A percentile compares a stretch with the other conserved stretches of the same genome.
Conservation (phyloP, 2,113 vertebrate species). For the Eurypyga helias region DNA sequence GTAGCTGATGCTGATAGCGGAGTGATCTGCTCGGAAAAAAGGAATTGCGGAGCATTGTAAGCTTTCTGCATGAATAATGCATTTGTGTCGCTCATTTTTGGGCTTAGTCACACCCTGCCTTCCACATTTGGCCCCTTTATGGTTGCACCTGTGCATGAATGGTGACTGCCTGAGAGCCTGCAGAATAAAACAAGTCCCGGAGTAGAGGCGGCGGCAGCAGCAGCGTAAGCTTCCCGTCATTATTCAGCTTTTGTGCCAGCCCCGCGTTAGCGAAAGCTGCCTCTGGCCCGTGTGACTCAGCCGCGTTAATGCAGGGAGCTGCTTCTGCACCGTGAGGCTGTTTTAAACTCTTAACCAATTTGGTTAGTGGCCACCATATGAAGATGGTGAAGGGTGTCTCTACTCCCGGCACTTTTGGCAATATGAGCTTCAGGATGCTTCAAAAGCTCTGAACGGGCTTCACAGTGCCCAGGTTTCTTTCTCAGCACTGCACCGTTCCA, state of each 20-base stretch:
- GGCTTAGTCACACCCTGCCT: constrained; percentile 66
- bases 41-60: constrained; percentile 8
- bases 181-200: not conserved
- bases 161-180: constrained; percentile 29
- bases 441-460: not conserved
- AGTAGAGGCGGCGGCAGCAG: constrained; percentile 10
- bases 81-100: constrained; percentile 52
- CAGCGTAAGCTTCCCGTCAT: not conserved
- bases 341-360: not conserved
- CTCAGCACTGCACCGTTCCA: not conserved
- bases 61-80: constrained; percentile 55
- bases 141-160: constrained; percentile 64
- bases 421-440: not conserved
- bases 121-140: constrained; percentile 59
- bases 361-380: rapidly evolving
- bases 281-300: constrained; percentile 17
- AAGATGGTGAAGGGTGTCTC: not conserved
- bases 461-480: not conserved
- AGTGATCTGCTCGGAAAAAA: constrained; percentile 30
- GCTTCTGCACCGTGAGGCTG: not conserved
- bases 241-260: constrained; percentile 44
- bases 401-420: not conserved
- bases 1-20: not conserved
- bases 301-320: not conserved
- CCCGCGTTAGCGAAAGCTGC: not conserved